Base-by-base conservation (phyloP, 2,888 invertebrate genomes). In the Charanyca ferruginea region DNA sequence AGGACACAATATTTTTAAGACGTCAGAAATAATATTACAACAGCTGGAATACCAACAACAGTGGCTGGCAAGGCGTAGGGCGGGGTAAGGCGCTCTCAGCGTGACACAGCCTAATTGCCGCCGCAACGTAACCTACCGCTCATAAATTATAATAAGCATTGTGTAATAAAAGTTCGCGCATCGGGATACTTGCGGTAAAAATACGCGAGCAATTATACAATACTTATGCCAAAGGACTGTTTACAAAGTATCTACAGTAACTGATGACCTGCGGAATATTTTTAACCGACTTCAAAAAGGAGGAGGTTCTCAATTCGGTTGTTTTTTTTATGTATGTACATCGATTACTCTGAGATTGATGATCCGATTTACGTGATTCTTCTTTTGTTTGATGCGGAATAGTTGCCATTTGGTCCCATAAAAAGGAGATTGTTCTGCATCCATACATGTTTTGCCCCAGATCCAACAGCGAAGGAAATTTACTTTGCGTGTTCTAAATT, bases 41-140 rank as follows among this genome's bases (percentile, higher is more conserved):
- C 11, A 13, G n/a, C 23, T 41, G 28, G 16, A 51, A 64, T 41
- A 72, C 4, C 23, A 25, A 11, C 57, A 63, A 25, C 42, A 47
- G 48, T 25, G 22, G 16, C 45, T 35, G 38, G 20, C 61, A 38
- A 47, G 55, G 38, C 44, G 53, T 18, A n/a, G n/a, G 22, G 35
- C 9, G 11, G n/a, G n/a, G n/a, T n/a, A n/a, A n/a, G n/a, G 79
- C 73, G 41, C n/a, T 25, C 52, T 76, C 81, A 80, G 76, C 85
- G 58, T 83, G 85, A 83, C 67, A n/a, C 76, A 52, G 79, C 83
- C 73, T 83, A 80, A 83, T 80, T 66, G 77, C 80, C 63, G 65
- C 22, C 52, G 51, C 57, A 8, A 52, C 55, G 47, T 44, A 35
- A 71, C 63, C 52, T 57, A 22, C 52, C 51, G 44, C 72, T 77